A percentile compares a stretch with the other conserved stretches of the same genome.
Evolutionary conservation across 2,797 vertebrate species (phyloP).

Genomic region (Rhinichthys osculus): DNA sequence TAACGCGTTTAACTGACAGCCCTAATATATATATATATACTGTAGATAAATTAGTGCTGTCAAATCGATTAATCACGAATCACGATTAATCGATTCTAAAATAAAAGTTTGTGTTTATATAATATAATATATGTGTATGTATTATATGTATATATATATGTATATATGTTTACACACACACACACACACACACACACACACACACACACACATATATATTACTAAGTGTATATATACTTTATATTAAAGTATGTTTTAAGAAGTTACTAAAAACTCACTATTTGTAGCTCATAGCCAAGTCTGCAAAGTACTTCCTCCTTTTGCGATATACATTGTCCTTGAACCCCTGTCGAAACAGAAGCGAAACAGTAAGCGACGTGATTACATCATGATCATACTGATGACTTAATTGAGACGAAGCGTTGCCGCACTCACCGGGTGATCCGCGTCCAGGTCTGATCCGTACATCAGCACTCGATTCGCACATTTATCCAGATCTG

Average conservation of each 20-base stretch:
- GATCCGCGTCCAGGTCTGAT: slow-evolving; percentile 94
- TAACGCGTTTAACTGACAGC: too few relatives aligned
- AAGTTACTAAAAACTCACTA: slow-evolving; percentile 79
- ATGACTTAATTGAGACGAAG: slow-evolving; percentile 1
- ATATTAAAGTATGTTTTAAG: neutral
- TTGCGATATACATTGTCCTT: slow-evolving; percentile 96
- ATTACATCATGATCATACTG: neutral
- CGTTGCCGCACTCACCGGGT: slow-evolving; percentile 82
- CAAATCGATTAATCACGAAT: too few relatives aligned
- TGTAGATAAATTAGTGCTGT: too few relatives aligned
- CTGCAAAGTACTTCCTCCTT: slow-evolving; percentile 97
- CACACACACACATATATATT: too few relatives aligned
- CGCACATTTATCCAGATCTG: slow-evolving; percentile 95
- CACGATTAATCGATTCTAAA: too few relatives aligned
- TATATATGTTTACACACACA: too few relatives aligned
- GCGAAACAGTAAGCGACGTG: neutral
- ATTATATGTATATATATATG: too few relatives aligned
- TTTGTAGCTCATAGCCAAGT: slow-evolving; percentile 94
- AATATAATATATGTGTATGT: too few relatives aligned
- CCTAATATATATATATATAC: too few relatives aligned
- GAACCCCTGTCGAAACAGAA: slow-evolving; percentile 84
- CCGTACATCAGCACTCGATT: slow-evolving; percentile 98
- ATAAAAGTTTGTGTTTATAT: too few relatives aligned
- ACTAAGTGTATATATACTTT: neutral
- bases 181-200: too few relatives aligned